Evolutionary conservation across 2,888 invertebrate species (phyloP).

Genomic region (Perizoma flavofasciatum): DNA sequence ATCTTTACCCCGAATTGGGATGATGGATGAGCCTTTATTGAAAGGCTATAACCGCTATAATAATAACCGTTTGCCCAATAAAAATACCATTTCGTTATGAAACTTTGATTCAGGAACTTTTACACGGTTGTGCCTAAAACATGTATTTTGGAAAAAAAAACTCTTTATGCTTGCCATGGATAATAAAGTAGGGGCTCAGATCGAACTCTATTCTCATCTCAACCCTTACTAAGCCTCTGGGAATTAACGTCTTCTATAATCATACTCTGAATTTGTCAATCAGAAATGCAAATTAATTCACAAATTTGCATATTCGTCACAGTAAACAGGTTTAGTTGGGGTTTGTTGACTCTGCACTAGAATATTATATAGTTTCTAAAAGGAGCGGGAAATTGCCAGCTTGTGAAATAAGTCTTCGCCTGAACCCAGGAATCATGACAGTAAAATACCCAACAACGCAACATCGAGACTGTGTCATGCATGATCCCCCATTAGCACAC

Average conservation of each 20-base stretch:
- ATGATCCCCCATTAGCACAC: background rate
- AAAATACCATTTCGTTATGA: slow-evolving; percentile 23
- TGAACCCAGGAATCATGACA: too few relatives aligned
- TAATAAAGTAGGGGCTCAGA: background rate
- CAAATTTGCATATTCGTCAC: slow-evolving; percentile 35
- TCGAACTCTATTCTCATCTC: slow-evolving; percentile 1
- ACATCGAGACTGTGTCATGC: background rate
- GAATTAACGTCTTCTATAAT: slow-evolving; percentile 25
- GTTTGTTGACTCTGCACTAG: slow-evolving; percentile 5
- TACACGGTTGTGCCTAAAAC: background rate
- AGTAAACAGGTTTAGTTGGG: slow-evolving; percentile 29
- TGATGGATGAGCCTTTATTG: slow-evolving; percentile 38
- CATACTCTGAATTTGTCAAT: slow-evolving; percentile 43
- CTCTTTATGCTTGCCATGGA: too few relatives aligned
- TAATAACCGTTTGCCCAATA: slow-evolving; percentile 25
- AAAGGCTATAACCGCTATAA: slow-evolving; percentile 17
- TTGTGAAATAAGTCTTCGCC: too few relatives aligned
- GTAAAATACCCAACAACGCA: too few relatives aligned
- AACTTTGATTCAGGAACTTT: slow-evolving; percentile 8
- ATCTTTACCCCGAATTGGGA: slow-evolving; percentile 25
- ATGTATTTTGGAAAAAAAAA: too few relatives aligned
- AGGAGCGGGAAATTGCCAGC: background rate
- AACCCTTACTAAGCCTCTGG: slow-evolving; percentile 16
- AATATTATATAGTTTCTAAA: background rate
- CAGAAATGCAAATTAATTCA: slow-evolving; percentile 43